Evolutionary conservation across 2,888 invertebrate species (phyloP).

Genomic region (Drosophila anomalata): DNA sequence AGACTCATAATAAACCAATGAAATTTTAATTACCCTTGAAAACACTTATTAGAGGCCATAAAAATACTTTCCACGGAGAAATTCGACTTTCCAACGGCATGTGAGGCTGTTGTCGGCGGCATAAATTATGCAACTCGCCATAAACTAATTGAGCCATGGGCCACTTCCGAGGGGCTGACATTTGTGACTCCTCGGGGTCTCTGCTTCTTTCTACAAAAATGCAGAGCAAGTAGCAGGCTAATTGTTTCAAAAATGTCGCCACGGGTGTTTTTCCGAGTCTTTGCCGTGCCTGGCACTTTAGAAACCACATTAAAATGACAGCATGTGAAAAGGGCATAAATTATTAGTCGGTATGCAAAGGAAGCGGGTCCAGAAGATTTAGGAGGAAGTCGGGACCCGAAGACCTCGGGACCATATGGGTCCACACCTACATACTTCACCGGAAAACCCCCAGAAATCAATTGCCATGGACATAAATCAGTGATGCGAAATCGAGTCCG

Average conservation of each 20-base stretch:
- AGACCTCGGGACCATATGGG: slow-evolving; percentile 63
- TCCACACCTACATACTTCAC: slow-evolving; percentile 60
- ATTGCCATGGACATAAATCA: slow-evolving; percentile 70
- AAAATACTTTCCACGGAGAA: slow-evolving; percentile 30
- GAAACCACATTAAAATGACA: slow-evolving; percentile 80
- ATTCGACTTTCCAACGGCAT: slow-evolving; percentile 47
- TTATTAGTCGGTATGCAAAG: slow-evolving; percentile 49
- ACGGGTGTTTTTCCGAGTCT: slow-evolving; percentile 55
- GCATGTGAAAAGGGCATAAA: slow-evolving; percentile 81
- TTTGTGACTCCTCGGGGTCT: slow-evolving; percentile 60
- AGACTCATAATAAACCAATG: slow-evolving; percentile 34
- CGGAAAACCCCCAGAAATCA: slow-evolving; percentile 52
- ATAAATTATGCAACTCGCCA: slow-evolving; percentile 63
- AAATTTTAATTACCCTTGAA: slow-evolving; percentile 36
- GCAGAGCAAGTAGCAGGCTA: slow-evolving; percentile 50
- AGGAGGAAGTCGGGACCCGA: slow-evolving; percentile 55
- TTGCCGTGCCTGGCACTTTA: slow-evolving; percentile 53
- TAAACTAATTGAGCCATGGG: slow-evolving; percentile 57
- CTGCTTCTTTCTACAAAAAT: slow-evolving; percentile 33
- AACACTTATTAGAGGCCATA: slow-evolving; percentile 38
- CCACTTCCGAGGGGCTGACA: slow-evolving; percentile 52
- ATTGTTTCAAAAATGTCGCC: slow-evolving; percentile 74
- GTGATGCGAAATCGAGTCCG: slow-evolving; percentile 15
- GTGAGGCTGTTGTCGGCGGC: slow-evolving; percentile 58
- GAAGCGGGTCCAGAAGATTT: slow-evolving; percentile 64